Percentiles rank a stretch among this genome's conserved stretches.
Conservation (phyloP, 2,113 vertebrate species). For the Chiloscyllium plagiosum region DNA sequence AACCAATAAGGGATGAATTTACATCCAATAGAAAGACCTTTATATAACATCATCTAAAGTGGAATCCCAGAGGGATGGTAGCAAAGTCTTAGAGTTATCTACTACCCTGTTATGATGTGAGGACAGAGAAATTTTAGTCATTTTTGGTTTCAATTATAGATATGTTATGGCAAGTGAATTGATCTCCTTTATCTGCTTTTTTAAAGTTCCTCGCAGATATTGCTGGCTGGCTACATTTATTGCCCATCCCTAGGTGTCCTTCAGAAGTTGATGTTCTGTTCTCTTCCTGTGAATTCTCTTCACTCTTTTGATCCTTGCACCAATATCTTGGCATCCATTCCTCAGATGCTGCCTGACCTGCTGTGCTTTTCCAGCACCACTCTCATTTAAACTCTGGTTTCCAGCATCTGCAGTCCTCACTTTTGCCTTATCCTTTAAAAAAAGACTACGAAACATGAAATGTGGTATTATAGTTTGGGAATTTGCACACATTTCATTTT, state of each 20-base stretch:
- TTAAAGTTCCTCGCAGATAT: too few species aligned
- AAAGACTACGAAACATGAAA: background rate
- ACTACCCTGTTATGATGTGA: background rate
- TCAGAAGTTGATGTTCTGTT: too few species aligned
- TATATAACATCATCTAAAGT: background rate
- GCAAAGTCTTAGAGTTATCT: background rate
- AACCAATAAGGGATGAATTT: background rate
- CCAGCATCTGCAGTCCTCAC: too few species aligned
- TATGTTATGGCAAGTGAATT: background rate
- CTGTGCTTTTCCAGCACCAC: too few species aligned
- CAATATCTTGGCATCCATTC: background rate
- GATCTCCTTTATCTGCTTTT: background rate
- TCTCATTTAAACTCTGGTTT: too few species aligned
- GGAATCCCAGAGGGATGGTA: background rate
- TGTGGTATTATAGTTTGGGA: background rate
- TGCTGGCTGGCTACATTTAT: too few species aligned
- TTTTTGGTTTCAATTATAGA: background rate
- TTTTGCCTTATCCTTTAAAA: too few species aligned
- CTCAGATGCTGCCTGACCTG: too few species aligned
- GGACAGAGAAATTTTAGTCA: background rate
- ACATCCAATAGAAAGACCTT: background rate
- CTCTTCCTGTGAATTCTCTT: background rate
- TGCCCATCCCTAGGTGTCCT: too few species aligned
- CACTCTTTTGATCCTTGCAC: background rate
- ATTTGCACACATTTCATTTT: background rate